Base-by-base conservation (phyloP, 2,888 invertebrate species). In the Acanthosepion lycidas region DNA sequence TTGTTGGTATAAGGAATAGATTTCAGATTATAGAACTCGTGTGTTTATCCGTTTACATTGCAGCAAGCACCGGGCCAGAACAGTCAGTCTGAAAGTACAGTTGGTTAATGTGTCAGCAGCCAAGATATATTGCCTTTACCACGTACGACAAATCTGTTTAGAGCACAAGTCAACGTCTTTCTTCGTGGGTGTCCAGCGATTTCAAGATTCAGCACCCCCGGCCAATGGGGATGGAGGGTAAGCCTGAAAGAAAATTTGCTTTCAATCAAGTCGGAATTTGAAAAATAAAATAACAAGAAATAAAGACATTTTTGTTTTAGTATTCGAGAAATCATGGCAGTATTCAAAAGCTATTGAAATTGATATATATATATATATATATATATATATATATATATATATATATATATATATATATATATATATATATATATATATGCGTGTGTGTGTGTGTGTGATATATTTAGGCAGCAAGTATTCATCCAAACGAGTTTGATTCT, bases 141-240 rank as follows among this genome's bases (percentile, higher is more conserved):
- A 78, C 78, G n/a, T n/a, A 78, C 78, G 78, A 78, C 78, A 78
- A 78, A 78, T 78, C 78, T 78, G 78, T 78, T 78, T 78, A 78
- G 78, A n/a, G 78, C 78, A 33, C 78, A 78, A 78, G 78, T n/a
- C 78, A 78, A 33, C 78, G 12, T 78, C n/a, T 78, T 78, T n/a
- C 78, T 78, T 78, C 78, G 78, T 78, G 78, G 78, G 78, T 78
- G 78, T 78, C 78, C 78, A 78, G n/a, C 78, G 33, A n/a, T 33
- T 78, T 78, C 33, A n/a, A 78, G n/a, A 78, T 78, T 78, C n/a
- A 33, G 78, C 78, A 78, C n/a, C n/a, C 78, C n/a, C 78, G 78
- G 78, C 12, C 33, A 9, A n/a, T n/a, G 78, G 78, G 5, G 78
- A n/a, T 78, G n/a, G 78, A 78, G 78, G 15, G 78, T 78, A 12